A percentile compares a stretch with the other conserved stretches of the same genome.
Evolutionary conservation across 92 coral and sea anemone species (phyloP).

Genomic region (Isaurus tuberculatus): DNA sequence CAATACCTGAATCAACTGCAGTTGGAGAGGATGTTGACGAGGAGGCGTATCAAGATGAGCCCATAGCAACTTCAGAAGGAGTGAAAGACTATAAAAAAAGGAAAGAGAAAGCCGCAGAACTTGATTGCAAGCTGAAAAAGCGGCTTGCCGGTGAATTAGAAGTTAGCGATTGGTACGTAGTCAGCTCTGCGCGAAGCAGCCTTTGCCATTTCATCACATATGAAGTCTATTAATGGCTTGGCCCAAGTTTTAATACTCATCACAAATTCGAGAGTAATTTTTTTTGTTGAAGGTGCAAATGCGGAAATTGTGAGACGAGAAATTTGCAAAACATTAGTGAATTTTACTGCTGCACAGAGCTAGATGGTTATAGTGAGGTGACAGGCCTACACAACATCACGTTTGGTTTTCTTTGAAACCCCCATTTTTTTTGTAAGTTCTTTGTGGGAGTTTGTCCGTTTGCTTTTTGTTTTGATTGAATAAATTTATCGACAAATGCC

Average conservation of each 20-base stretch:
- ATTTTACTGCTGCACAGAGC: too few species aligned
- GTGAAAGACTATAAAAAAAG: conserved; percentile 21
- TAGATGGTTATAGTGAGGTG: too few species aligned
- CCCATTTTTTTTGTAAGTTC: too few species aligned
- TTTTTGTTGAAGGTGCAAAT: not conserved
- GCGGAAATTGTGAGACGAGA: too few species aligned
- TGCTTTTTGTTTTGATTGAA: too few species aligned
- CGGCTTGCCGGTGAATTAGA: conserved; percentile 46
- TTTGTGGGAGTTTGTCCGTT: too few species aligned
- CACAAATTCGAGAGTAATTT: conserved; percentile 4
- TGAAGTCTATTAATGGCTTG: not conserved
- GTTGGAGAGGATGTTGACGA: conserved; percentile 41
- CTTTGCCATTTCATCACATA: conserved; percentile 10
- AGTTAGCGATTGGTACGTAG: conserved; percentile 5
- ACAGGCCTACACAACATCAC: too few species aligned
- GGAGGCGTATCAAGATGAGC: conserved; percentile 44
- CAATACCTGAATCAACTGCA: conserved; percentile 32
- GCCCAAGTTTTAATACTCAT: too few species aligned
- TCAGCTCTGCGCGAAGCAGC: not conserved
- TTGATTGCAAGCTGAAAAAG: conserved; percentile 42
- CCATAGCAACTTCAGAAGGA: conserved; percentile 20
- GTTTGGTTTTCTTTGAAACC: too few species aligned
- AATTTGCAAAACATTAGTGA: too few species aligned
- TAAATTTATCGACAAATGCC: too few species aligned
- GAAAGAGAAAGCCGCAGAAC: conserved; percentile 44